phyloP scores from a whole-genome alignment of 2,888 invertebrate species.

The Priapulus caudatus region DNA sequence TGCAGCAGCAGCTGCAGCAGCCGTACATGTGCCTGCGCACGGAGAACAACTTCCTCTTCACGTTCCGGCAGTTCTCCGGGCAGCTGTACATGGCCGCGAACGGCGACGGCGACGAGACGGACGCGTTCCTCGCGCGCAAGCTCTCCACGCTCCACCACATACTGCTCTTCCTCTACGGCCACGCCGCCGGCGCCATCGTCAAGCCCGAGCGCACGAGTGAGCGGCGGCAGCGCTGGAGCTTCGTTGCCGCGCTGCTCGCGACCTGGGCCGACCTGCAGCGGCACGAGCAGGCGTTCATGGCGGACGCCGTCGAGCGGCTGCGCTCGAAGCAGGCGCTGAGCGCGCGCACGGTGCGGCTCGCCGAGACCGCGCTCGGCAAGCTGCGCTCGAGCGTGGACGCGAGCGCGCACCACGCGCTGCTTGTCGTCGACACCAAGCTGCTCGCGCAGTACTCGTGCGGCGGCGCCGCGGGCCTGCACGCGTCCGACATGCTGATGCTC shows the following conservation, averaged over 20 bases:
- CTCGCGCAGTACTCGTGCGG: background rate
- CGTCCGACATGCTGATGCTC: no score
- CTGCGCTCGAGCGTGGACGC: background rate
- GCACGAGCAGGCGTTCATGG: background rate
- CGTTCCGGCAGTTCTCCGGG: background rate
- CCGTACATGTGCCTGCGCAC: background rate
- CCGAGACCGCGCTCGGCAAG: background rate
- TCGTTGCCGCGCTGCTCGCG: background rate
- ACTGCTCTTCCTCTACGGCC: background rate
- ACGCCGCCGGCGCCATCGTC: background rate
- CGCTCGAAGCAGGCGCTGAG: background rate
- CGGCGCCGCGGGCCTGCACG: no score
- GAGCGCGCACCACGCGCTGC: slow-evolving; percentile 1
- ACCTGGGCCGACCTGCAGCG: background rate
- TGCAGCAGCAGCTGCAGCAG: background rate
- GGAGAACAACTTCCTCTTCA: background rate
- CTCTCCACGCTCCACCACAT: background rate
- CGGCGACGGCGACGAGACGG: background rate
- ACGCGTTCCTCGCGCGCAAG: background rate
- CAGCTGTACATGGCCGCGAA: background rate
- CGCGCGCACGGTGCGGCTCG: background rate
- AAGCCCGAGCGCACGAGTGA: background rate
- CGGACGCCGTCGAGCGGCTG: background rate
- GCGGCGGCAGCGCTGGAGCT: background rate
- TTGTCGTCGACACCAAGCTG: background rate